phyloP scores from a whole-genome alignment of 2,888 invertebrate genomes.

The Teinopalpus imperialis region DNA sequence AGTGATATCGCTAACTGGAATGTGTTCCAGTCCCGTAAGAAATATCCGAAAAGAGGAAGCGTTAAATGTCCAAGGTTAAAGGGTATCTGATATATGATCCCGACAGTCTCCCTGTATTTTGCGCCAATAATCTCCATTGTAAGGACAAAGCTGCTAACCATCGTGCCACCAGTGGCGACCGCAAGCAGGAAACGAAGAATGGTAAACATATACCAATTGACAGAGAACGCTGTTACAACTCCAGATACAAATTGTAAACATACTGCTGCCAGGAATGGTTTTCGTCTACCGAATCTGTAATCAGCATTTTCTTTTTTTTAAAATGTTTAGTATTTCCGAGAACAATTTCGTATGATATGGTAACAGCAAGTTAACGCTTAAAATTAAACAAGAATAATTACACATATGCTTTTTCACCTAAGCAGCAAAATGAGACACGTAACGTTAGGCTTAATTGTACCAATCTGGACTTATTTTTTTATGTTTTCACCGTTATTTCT shows the following conservation, averaged over 20 bases:
- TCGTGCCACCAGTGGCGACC: slow-evolving; percentile 90
- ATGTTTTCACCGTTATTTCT: too few relatives aligned
- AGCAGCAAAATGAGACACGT: too few relatives aligned
- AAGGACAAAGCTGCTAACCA: slow-evolving; percentile 89
- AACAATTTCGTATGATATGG: too few relatives aligned
- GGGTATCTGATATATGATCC: slow-evolving; percentile 85
- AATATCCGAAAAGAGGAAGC: slow-evolving; percentile 84
- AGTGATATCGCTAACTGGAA: slow-evolving; percentile 86
- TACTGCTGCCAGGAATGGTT: slow-evolving; percentile 87
- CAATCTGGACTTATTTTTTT: too few relatives aligned
- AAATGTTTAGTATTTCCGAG: too few relatives aligned
- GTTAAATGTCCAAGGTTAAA: slow-evolving; percentile 87
- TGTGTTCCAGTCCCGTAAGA: slow-evolving; percentile 84
- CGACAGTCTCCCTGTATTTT: slow-evolving; percentile 85
- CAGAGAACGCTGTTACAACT: slow-evolving; percentile 85
- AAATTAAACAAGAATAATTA: too few relatives aligned
- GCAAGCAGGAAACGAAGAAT: slow-evolving; percentile 87
- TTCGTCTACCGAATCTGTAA: slow-evolving; percentile 87
- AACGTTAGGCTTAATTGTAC: too few relatives aligned
- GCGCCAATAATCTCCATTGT: slow-evolving; percentile 86
- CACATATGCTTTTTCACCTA: too few relatives aligned
- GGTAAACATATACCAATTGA: slow-evolving; percentile 85
- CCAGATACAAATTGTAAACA: slow-evolving; percentile 88
- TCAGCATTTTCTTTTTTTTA: too few relatives aligned
- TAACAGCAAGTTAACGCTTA: too few relatives aligned